Evolutionary conservation across 2,797 vertebrate species (phyloP), one percentile per base, ranked within the genome.

Genomic region (Enoplosus armatus): DNA sequence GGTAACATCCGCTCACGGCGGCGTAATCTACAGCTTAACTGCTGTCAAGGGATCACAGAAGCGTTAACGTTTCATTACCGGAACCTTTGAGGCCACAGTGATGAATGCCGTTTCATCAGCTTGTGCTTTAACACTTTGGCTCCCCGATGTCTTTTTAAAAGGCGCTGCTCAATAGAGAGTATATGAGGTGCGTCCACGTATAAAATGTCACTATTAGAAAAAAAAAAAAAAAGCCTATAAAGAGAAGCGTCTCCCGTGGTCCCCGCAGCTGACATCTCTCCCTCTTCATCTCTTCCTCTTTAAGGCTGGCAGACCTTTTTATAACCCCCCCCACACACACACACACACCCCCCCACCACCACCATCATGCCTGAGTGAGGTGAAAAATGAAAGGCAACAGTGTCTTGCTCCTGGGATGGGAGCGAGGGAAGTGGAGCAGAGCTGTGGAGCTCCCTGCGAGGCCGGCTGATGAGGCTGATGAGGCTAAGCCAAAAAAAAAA

Each of bases 131-230:
- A 91, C 89, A 85, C 85, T 78, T 87, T 80, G 75, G 55, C 77
- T 86, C 85, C 84, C 91, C 67, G 80, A 84, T 80, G 77, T 83
- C 77, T 85, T 82, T 85, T 93, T 90, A 90, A 88, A 89, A 89
- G 85, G 67, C 77, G 50, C 61, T 47, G 67, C 87, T 86, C 80
- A 78, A 72, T 87, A 63, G 76, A 85, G 83, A 90, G 55, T 85
- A 77, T 86, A 91, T 87, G 83, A 87, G 80, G 76, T 82, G 87
- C 66, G 51, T 86, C 85, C 56, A 6, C 66, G 80, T 85, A 78
- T 87, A 87, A 93, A 93, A 93, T 90, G 86, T 91, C 87, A 89
- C 79, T 71, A 77, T 92, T 92, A 89, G n/a, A n/a, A n/a, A n/a
- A n/a, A n/a, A n/a, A n/a, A n/a, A n/a, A n/a, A 90, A 88, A 77